Conservation (phyloP, 1,140 invertebrate genomes). For the Pollicipes pollicipes region DNA sequence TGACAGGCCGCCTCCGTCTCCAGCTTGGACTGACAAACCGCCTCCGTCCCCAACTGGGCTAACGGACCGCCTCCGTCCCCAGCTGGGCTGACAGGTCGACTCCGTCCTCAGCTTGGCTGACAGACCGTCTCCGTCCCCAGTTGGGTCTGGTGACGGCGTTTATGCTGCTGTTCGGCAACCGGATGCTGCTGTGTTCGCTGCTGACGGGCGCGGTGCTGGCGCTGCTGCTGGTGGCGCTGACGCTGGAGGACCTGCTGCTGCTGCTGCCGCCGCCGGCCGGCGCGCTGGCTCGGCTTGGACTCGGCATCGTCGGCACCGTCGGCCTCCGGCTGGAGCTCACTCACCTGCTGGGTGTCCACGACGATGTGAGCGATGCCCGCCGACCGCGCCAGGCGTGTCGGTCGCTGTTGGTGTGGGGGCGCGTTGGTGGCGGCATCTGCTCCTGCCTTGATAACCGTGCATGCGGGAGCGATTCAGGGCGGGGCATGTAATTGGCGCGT, state of each 20-base stretch:
- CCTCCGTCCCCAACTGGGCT: too few species aligned
- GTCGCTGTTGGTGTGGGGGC: too few species aligned
- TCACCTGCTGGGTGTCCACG: conserved; percentile 30
- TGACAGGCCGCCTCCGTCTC: too few species aligned
- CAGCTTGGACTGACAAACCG: too few species aligned
- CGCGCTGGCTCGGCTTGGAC: conserved; percentile 24
- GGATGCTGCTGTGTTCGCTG: conserved; percentile 49
- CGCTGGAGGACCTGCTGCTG: conserved; percentile 25
- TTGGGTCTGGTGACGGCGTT: conserved; percentile 26
- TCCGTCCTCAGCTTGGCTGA: too few species aligned
- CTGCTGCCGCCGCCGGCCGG: conserved; percentile 22
- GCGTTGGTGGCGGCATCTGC: too few species aligned
- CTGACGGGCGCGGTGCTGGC: conserved; percentile 31
- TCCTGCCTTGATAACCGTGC: too few species aligned
- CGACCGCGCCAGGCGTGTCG: too few species aligned
- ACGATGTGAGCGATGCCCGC: conserved; percentile 30
- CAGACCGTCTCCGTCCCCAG: conserved; percentile 23
- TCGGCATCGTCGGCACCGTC: conserved; percentile 26
- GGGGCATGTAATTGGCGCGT: too few species aligned
- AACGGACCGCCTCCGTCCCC: too few species aligned
- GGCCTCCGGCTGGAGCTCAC: conserved; percentile 30
- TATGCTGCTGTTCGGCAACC: conserved; percentile 40
- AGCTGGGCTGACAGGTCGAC: too few species aligned
- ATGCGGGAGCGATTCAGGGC: too few species aligned
- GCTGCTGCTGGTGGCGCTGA: conserved; percentile 25